Percentiles rank a stretch among this genome's conserved stretches.
phyloP scores from a whole-genome alignment of 1,140 invertebrate species.

The Antheraea mylitta region DNA sequence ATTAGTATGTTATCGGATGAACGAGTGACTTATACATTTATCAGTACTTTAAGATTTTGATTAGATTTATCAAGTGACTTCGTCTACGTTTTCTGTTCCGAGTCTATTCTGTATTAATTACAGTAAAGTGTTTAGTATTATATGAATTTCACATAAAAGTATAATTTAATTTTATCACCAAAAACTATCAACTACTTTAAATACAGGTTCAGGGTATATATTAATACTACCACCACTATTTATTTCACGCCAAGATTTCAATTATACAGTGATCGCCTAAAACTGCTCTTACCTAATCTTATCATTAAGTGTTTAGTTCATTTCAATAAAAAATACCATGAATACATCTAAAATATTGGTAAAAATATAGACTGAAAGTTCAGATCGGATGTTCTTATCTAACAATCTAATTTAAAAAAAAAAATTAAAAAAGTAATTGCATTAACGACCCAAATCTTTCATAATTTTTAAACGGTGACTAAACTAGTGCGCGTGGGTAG shows the following conservation, averaged over 20 bases:
- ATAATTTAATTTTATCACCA: too few species aligned
- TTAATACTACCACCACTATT: too few species aligned
- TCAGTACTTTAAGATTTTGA: slow-evolving; percentile 47
- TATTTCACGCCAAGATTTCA: too few species aligned
- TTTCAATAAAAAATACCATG: too few species aligned
- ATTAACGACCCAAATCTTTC: not conserved
- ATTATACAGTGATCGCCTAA: too few species aligned
- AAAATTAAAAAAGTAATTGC: not conserved
- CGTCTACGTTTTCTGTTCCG: slow-evolving; percentile 6
- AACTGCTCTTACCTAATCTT: too few species aligned
- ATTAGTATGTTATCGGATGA: slow-evolving; percentile 62
- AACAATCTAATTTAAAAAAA: not conserved
- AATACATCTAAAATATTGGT: too few species aligned
- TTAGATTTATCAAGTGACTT: slow-evolving; percentile 45
- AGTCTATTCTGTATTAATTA: not conserved
- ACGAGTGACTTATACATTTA: slow-evolving; percentile 49
- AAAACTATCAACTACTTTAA: too few species aligned
- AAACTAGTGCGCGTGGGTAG: not conserved
- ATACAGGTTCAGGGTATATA: too few species aligned
- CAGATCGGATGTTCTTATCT: not conserved
- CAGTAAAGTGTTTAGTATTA: not conserved
- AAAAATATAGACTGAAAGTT: too few species aligned
- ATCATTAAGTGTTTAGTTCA: too few species aligned
- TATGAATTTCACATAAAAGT: not conserved
- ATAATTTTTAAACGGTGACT: not conserved